phyloP scores from a whole-genome alignment of 2,888 invertebrate genomes.

The Patella depressa region DNA sequence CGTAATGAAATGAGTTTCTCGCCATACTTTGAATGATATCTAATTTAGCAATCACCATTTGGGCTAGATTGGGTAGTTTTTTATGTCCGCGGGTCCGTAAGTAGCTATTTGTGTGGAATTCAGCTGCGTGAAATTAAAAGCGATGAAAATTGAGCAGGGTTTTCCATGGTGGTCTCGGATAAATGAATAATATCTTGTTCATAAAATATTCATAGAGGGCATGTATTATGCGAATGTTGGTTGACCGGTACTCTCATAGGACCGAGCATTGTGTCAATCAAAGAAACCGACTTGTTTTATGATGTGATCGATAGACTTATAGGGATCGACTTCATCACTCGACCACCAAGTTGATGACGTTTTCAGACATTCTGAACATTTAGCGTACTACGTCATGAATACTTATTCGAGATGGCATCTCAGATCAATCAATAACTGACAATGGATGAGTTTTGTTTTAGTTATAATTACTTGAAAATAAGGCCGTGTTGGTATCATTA shows the following conservation, averaged over 20 bases:
- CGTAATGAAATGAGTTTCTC: neutral
- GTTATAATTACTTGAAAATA: too few relatives aligned
- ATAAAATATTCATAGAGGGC: too few relatives aligned
- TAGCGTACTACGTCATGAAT: too few relatives aligned
- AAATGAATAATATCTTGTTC: too few relatives aligned
- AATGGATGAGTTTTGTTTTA: too few relatives aligned
- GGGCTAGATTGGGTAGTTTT: conserved; percentile 2
- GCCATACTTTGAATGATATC: conserved; percentile 6
- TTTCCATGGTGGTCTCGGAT: neutral
- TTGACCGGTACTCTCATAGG: conserved; percentile 1
- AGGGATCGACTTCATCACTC: neutral
- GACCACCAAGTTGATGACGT: too few relatives aligned
- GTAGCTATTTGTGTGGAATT: conserved; percentile 3
- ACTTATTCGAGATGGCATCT: too few relatives aligned
- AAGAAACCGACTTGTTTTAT: neutral
- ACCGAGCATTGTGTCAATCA: neutral
- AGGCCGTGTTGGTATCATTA: too few relatives aligned
- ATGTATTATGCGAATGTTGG: neutral
- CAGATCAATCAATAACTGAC: too few relatives aligned
- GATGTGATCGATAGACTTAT: neutral
- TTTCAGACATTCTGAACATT: too few relatives aligned
- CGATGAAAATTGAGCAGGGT: neutral
- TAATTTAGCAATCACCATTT: conserved; percentile 11
- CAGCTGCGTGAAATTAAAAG: conserved; percentile 8
- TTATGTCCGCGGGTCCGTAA: conserved; percentile 3